Evolutionary conservation across 1,140 invertebrate species (phyloP).

Genomic region (Dendroctonus valens): DNA sequence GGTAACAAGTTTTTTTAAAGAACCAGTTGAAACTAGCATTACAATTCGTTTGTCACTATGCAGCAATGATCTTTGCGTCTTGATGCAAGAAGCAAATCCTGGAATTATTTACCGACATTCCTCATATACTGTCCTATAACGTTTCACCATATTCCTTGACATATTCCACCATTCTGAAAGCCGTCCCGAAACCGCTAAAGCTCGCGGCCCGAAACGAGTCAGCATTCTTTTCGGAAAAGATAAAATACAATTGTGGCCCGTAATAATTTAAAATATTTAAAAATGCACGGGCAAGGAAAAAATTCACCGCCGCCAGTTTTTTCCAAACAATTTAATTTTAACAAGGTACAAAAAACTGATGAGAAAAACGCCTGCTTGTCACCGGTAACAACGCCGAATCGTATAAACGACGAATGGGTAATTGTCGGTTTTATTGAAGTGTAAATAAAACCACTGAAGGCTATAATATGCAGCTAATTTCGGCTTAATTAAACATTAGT

Average conservation of each 20-base stretch:
- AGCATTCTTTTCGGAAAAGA: conserved; percentile 23
- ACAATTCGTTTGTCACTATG: too few species aligned
- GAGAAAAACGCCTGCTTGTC: conserved; percentile 19
- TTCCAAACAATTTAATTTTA: conserved; percentile 21
- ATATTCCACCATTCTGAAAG: conserved; percentile 8
- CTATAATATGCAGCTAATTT: too few species aligned
- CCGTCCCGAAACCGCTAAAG: conserved; percentile 9
- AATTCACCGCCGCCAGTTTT: conserved; percentile 16
- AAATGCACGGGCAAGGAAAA: conserved; percentile 15
- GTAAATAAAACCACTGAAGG: too few species aligned
- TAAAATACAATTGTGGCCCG: conserved; percentile 21
- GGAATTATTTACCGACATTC: too few species aligned
- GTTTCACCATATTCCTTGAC: conserved; percentile 12
- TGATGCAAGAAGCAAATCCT: too few species aligned
- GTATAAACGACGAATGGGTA: neutral
- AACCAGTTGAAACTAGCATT: too few species aligned
- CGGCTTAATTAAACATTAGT: too few species aligned
- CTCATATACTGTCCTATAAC: neutral
- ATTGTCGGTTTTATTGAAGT: too few species aligned
- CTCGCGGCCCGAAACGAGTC: conserved; percentile 15
- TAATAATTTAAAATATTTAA: conserved; percentile 24
- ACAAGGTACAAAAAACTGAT: conserved; percentile 19
- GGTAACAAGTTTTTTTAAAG: too few species aligned
- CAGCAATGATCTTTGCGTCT: too few species aligned
- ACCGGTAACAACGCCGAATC: conserved; percentile 12